These are phyloP conservation scores for Phrynosoma platyrhinos DNA, from an alignment of 2,113 vertebrate genomes.

Conservation along the genomic window DNA sequence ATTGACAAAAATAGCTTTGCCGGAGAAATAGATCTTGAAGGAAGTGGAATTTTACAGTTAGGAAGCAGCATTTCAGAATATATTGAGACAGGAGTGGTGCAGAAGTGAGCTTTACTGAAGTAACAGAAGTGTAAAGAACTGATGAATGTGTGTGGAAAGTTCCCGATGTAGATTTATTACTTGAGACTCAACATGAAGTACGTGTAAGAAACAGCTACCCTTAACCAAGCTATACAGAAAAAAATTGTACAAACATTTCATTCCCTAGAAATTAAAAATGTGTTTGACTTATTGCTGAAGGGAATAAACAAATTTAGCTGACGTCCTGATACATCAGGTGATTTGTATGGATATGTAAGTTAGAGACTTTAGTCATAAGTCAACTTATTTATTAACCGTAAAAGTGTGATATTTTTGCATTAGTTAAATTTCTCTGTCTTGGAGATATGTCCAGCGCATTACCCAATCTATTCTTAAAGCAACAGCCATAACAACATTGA, in stretches of 20 bases:
- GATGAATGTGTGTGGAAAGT: neutral
- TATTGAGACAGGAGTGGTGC: neutral
- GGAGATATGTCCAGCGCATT: neutral
- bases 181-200: neutral
- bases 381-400: neutral
- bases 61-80: neutral
- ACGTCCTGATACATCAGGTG: neutral
- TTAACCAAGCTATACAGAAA: neutral
- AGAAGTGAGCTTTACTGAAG: neutral
- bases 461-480: conserved; percentile 24
- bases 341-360: neutral
- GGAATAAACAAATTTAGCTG: neutral
- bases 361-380: neutral
- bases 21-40: neutral
- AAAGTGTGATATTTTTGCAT: neutral
- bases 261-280: neutral
- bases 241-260: neutral
- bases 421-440: neutral
- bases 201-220: neutral
- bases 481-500: conserved; percentile 3
- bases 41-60: neutral
- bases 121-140: neutral
- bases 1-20: neutral
- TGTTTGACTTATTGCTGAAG: neutral
- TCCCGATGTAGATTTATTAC: neutral